phyloP scores from a whole-genome alignment of 2,113 vertebrate species.

The Brachyistius frenatus region DNA sequence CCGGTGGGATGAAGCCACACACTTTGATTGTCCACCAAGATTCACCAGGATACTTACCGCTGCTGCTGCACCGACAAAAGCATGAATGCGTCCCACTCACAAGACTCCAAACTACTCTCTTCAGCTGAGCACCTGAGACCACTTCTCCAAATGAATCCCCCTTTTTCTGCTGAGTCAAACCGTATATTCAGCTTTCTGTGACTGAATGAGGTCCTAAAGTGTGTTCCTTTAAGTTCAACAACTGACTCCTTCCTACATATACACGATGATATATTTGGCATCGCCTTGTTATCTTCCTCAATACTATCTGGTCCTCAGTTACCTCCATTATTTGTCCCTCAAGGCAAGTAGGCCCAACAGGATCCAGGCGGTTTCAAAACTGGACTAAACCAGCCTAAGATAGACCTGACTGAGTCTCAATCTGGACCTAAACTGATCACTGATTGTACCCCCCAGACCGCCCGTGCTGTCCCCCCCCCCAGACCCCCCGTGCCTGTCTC shows the following conservation, averaged over 20 bases:
- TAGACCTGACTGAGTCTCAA: slow-evolving; percentile 24
- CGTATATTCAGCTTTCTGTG: slow-evolving; percentile 42
- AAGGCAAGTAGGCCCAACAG: slow-evolving; percentile 12
- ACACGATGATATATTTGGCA: slow-evolving; percentile 34
- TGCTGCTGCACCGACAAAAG: slow-evolving; percentile 79
- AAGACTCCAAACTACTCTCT: slow-evolving; percentile 27
- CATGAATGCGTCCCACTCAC: slow-evolving; percentile 73
- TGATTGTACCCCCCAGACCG: slow-evolving; percentile 60
- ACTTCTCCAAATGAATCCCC: slow-evolving; percentile 35
- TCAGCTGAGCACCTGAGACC: slow-evolving; percentile 43
- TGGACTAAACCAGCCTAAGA: slow-evolving; percentile 42
- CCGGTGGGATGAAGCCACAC: slow-evolving; percentile 41
- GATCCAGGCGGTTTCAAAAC: slow-evolving; percentile 28
- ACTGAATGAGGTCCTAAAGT: not conserved
- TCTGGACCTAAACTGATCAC: slow-evolving; percentile 47
- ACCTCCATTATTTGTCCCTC: slow-evolving; percentile 22
- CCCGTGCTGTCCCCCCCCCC: not conserved
- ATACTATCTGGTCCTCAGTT: slow-evolving; percentile 32
- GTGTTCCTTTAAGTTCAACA: slow-evolving; percentile 22
- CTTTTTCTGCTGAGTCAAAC: slow-evolving; percentile 46
- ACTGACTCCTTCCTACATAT: slow-evolving; percentile 21
- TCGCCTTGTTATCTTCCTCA: slow-evolving; percentile 28
- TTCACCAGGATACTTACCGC: slow-evolving; percentile 56
- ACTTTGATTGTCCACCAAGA: slow-evolving; percentile 48
- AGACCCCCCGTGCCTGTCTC: slow-evolving; percentile 55